Evolutionary conservation across 2,888 invertebrate species (phyloP), one percentile per base, ranked within the genome.

Genomic region (Sarcophaga variegata): DNA sequence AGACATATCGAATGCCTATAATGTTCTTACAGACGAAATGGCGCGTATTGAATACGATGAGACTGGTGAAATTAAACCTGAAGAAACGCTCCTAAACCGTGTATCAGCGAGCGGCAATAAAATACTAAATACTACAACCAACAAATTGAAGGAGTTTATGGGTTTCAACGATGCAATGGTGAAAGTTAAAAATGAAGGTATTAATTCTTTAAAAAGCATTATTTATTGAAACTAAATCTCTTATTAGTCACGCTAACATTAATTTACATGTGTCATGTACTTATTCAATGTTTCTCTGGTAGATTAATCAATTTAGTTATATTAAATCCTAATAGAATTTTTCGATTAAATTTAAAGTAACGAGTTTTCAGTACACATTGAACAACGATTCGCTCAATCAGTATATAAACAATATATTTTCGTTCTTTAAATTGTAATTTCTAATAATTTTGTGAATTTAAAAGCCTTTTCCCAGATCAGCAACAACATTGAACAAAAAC

Each of bases 1-100:
- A 93, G 98, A 98, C 93, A 98, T 99, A 6, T 98, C 99, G 0
- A 99, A 99, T 94, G 99, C 99, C 0, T 99, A 99, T 93, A 99
- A 99, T 95, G 98, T 99, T 47, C 88, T 93, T 10, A 93, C 92
- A 10, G 99, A 99, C 94, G 97, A 98, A 27, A 95, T 94, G 1
- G 98, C 98, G 93, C 95, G 98, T 83, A 96, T 96, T 92, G 92
- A 93, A 71, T 93, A 93, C 74, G 93, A 93, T 81, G 90, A 90
- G 76, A 81, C 90, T 67, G 93, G 92, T 1, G 88, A 88, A 14
- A 90, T 92, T 0, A 89, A 88, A 66, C 90, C 90, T 67, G 91
- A 92, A 27, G 89, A 89, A 14, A 88, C 90, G 4, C 91, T 92
- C 49, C 88, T 92, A 1, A 89, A 90, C 25, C 89, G 88, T 14